Conservation (phyloP, 1,140 invertebrate species). For the Onthophagus taurus region DNA sequence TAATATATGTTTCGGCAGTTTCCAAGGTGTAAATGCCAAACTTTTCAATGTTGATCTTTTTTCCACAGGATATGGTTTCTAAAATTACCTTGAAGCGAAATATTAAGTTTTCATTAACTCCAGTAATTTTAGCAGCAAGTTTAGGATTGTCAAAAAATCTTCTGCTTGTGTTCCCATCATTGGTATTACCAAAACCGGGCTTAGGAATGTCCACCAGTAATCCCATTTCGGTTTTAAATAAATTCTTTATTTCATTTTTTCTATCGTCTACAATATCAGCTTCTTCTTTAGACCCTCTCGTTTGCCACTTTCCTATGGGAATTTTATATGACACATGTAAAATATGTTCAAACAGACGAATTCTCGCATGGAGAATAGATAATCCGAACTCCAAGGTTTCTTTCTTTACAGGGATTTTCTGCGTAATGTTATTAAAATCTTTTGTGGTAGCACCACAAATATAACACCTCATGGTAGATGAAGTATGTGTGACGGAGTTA, state of each 20-base stretch:
- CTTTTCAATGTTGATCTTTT: slow-evolving; percentile 23
- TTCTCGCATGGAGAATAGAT: slow-evolving; percentile 32
- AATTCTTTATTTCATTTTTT: too few species aligned
- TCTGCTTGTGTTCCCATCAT: slow-evolving; percentile 26
- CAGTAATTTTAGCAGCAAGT: slow-evolving; percentile 12
- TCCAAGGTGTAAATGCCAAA: slow-evolving; percentile 23
- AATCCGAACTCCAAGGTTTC: too few species aligned
- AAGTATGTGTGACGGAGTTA: too few species aligned
- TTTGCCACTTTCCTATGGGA: slow-evolving; percentile 25
- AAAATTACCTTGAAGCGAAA: too few species aligned
- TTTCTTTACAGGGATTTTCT: too few species aligned
- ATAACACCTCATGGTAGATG: slow-evolving; percentile 35
- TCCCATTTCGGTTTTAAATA: slow-evolving; percentile 12
- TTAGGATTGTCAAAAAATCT: slow-evolving; percentile 22
- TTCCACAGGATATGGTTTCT: slow-evolving; percentile 26
- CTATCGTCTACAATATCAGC: too few species aligned
- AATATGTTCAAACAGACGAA: slow-evolving; percentile 32
- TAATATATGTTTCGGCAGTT: slow-evolving; percentile 23
- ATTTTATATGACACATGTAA: slow-evolving; percentile 33
- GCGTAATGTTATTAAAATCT: too few species aligned
- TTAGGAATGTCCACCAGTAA: slow-evolving; percentile 23
- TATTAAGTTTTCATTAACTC: slow-evolving; percentile 16
- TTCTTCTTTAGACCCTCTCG: slow-evolving; percentile 15
- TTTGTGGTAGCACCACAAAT: slow-evolving; percentile 34
- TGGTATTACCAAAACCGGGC: slow-evolving; percentile 20